Evolutionary conservation across 2,888 invertebrate genomes (phyloP), one percentile per base, ranked within the genome.

Genomic region (Hypselothyrea guttata): DNA sequence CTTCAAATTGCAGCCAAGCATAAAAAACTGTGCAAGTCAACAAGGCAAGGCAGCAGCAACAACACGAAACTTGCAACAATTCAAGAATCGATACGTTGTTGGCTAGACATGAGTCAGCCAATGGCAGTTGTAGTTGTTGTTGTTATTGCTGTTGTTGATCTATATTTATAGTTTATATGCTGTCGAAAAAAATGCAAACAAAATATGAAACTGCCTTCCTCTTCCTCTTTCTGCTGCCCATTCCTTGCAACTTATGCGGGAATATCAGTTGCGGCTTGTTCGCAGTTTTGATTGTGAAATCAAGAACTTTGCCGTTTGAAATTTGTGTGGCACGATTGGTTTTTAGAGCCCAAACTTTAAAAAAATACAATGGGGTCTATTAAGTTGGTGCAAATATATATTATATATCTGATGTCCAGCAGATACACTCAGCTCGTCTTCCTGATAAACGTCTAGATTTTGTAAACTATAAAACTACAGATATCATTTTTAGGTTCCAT

Each of bases 211-310:
- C 52, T 63, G 37, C 65, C 47, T 44, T 41, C 30, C 60, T 46
- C 34, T 28, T 27, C 28, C 56, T 44, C 22, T 37, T 44, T 38
- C 18, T 38, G 35, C 12, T 48, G 45, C 48, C 58, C 34, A 59
- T 57, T 67, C 48, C 41, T 41, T 31, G 11, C 28, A 30, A 18
- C n/a, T 41, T 27, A 40, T 13, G 27, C 30, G 42, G 66, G 66
- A 68, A 55, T 67, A 68, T 62, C 55, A 38, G 28, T 52, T 49
- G 71, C 66, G 45, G 37, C 51, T 62, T 57, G 58, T 81, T n/a
- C n/a, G n/a, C n/a, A n/a, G n/a, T n/a, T 71, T 71, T 71, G 81
- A 78, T 84, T 78, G 84, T 66, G 71, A 81, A 81, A 81, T 71
- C 84, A 61, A 81, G 84, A 78, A 77, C 57, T 59, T 62, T 60